These are phyloP conservation scores for Plodia interpunctella DNA, from an alignment of 1,140 invertebrate species.

Conservation along the genomic window DNA sequence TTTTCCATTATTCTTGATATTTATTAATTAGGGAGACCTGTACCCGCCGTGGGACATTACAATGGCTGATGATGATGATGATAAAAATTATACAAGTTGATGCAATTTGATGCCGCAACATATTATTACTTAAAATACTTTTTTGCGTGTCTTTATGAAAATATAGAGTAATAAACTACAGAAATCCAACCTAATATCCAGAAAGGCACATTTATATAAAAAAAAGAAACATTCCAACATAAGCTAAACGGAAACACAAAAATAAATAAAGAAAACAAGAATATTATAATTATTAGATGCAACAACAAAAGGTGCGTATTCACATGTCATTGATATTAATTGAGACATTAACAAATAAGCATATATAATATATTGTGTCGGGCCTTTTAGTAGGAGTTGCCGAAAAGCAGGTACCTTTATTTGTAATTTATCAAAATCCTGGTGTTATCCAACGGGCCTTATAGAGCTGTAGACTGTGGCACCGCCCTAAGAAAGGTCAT, in stretches of 20 bases:
- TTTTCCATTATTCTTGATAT: too few relatives aligned
- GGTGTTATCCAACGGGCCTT: slow-evolving; percentile 43
- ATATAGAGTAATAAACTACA: neutral
- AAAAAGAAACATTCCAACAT: too few relatives aligned
- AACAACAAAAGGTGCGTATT: slow-evolving; percentile 34
- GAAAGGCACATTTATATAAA: too few relatives aligned
- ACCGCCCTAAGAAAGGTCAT: slow-evolving; percentile 48
- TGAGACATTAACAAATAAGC: slow-evolving; percentile 59
- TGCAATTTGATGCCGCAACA: too few relatives aligned
- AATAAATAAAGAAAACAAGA: slow-evolving; percentile 44
- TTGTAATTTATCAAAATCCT: slow-evolving; percentile 62
- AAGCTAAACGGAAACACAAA: slow-evolving; percentile 36
- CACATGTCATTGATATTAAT: slow-evolving; percentile 55
- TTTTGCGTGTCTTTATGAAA: too few relatives aligned
- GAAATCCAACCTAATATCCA: too few relatives aligned
- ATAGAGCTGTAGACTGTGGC: slow-evolving; percentile 51
- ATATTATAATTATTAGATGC: slow-evolving; percentile 7
- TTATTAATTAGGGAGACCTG: too few relatives aligned
- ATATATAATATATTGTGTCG: slow-evolving; percentile 43
- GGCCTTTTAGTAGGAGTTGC: slow-evolving; percentile 53
- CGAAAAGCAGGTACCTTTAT: slow-evolving; percentile 58
- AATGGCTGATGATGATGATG: too few relatives aligned
- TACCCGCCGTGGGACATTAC: too few relatives aligned
- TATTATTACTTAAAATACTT: too few relatives aligned
- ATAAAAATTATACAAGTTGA: too few relatives aligned